Conservation (phyloP, 2,113 vertebrate genomes). For the Marcusenius ussheri region DNA sequence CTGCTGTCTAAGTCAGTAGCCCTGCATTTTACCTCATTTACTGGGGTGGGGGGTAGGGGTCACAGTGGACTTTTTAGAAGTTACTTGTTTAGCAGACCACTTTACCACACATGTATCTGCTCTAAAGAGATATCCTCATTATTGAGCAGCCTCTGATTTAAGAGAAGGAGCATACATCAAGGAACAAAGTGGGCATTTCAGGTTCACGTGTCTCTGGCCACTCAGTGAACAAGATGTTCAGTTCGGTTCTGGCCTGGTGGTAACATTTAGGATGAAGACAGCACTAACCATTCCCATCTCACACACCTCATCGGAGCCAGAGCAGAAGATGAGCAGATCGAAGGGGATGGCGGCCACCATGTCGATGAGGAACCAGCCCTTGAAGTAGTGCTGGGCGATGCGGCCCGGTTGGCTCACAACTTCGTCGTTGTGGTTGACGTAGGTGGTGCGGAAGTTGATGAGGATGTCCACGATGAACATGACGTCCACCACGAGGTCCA, state of each 20-base stretch:
- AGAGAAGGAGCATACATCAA: not conserved
- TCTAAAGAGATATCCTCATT: not conserved
- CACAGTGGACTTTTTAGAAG: not conserved
- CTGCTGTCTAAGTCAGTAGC: not conserved
- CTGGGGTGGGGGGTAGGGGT: not conserved
- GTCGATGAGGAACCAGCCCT: slow-evolving; percentile 99
- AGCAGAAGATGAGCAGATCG: slow-evolving; percentile 91
- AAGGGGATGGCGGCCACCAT: slow-evolving; percentile 96
- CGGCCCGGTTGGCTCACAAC: slow-evolving; percentile 90
- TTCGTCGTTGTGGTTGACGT: slow-evolving; percentile 93
- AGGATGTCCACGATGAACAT: slow-evolving; percentile 98
- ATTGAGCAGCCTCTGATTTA: not conserved
- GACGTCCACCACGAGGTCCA: slow-evolving; percentile 96
- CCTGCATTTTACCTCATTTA: not conserved
- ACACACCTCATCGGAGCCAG: slow-evolving; percentile 85
- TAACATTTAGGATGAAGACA: not conserved
- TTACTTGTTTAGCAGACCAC: not conserved
- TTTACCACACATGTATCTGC: not conserved
- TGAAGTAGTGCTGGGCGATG: slow-evolving; percentile 95
- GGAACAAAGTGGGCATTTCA: not conserved
- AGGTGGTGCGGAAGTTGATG: slow-evolving; percentile 99
- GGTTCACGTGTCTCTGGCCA: not conserved
- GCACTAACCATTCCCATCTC: not conserved
- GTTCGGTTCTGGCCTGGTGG: not conserved
- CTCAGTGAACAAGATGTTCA: not conserved